Evolutionary conservation across 2,113 vertebrate genomes (phyloP).

Genomic region (Chionomys nivalis): DNA sequence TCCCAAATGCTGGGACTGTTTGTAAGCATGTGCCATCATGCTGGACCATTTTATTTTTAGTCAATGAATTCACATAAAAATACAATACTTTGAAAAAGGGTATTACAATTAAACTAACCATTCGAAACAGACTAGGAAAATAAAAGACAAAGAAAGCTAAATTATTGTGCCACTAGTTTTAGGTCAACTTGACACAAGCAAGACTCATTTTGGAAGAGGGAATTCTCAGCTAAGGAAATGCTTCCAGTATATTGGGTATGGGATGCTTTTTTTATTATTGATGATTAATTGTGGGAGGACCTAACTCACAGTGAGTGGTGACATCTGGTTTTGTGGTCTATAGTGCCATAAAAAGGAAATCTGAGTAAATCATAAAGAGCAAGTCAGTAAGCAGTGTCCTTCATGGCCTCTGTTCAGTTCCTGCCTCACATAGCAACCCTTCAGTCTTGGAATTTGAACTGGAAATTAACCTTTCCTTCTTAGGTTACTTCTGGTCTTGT

Average conservation of each 20-base stretch:
- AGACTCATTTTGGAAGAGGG: neutral
- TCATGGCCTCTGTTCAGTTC: neutral
- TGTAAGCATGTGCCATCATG: neutral
- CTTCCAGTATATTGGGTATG: too few species aligned
- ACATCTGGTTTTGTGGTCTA: neutral
- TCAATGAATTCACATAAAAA: neutral
- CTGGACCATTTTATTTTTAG: neutral
- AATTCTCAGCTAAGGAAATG: neutral
- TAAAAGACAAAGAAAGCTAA: neutral
- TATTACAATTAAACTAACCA: neutral
- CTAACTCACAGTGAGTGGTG: neutral
- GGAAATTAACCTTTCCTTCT: neutral
- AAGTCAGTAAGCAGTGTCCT: neutral
- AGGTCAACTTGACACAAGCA: neutral
- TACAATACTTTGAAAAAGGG: neutral
- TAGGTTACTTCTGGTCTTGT: neutral
- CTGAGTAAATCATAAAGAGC: neutral
- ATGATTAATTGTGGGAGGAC: neutral
- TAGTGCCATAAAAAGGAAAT: neutral
- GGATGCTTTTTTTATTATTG: neutral
- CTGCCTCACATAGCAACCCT: neutral
- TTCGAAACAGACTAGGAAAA: neutral
- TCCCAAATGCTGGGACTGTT: neutral
- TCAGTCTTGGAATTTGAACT: neutral
- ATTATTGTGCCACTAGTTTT: neutral